Conservation (phyloP, 2,113 vertebrate genomes). For the Dermatemys mawii region DNA sequence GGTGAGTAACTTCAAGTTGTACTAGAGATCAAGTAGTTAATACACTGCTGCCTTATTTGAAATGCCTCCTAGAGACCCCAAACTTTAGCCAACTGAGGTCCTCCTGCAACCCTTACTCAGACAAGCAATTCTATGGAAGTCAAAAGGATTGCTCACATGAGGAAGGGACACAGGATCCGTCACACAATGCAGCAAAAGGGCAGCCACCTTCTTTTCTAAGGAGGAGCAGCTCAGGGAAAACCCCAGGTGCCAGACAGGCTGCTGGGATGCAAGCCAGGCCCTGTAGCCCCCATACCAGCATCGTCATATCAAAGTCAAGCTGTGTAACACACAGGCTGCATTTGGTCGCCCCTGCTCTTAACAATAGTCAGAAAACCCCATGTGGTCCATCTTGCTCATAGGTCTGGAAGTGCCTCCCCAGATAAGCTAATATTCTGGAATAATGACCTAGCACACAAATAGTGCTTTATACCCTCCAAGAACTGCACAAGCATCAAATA, state of each 20-base stretch:
- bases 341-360: background rate
- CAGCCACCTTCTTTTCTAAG: background rate
- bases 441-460: background rate
- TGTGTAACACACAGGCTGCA: background rate
- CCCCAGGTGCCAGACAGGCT: background rate
- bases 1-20: background rate
- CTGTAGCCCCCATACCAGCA: background rate
- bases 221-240: background rate
- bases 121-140: background rate
- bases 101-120: background rate
- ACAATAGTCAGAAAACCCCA: background rate
- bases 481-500: background rate
- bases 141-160: background rate
- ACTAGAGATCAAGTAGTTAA: background rate
- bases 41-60: background rate
- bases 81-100: background rate
- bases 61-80: background rate
- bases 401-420: background rate
- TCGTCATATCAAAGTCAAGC: background rate
- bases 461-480: background rate
- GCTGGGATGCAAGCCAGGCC: background rate
- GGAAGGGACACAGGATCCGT: background rate
- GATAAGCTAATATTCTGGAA: background rate
- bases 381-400: background rate
- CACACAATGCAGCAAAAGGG: background rate